Conservation (phyloP, 2,113 vertebrate species). For the Chaenocephalus aceratus region DNA sequence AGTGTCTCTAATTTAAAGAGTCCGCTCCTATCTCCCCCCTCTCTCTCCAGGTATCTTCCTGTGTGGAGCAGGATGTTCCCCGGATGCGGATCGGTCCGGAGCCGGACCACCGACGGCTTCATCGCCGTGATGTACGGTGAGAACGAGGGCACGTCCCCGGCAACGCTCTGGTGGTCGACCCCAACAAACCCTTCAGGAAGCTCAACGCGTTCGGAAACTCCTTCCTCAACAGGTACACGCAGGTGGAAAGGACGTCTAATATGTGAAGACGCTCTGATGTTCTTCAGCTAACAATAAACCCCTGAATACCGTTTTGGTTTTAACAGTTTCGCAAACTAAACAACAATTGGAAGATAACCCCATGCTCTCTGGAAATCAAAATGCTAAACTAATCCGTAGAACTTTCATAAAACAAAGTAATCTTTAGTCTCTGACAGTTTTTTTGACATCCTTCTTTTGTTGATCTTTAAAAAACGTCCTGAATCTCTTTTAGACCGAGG, state of each 20-base stretch:
- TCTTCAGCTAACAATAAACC: no score
- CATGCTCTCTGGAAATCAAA: no score
- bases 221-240: constrained; percentile 92
- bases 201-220: constrained; percentile 96
- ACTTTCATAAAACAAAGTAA: not conserved
- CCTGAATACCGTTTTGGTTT: no score
- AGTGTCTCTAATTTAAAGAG: no score
- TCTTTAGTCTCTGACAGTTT: not conserved
- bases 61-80: constrained; percentile 96
- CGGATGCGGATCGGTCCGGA: constrained; percentile 97
- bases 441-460: not conserved
- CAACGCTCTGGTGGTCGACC: constrained; percentile 96
- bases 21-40: not conserved
- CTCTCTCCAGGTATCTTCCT: constrained; percentile 88
- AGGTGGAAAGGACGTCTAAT: not conserved
- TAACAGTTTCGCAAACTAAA: no score
- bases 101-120: constrained; percentile 95
- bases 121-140: constrained; percentile 98
- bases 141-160: constrained; percentile 92
- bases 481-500: not conserved
- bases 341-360: no score
- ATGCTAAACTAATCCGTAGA: no score
- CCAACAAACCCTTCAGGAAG: constrained; percentile 96
- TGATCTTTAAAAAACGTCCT: not conserved
- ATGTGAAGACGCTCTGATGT: no score